Base-by-base conservation (phyloP, 2,113 vertebrate genomes). In the Hucho hucho region DNA sequence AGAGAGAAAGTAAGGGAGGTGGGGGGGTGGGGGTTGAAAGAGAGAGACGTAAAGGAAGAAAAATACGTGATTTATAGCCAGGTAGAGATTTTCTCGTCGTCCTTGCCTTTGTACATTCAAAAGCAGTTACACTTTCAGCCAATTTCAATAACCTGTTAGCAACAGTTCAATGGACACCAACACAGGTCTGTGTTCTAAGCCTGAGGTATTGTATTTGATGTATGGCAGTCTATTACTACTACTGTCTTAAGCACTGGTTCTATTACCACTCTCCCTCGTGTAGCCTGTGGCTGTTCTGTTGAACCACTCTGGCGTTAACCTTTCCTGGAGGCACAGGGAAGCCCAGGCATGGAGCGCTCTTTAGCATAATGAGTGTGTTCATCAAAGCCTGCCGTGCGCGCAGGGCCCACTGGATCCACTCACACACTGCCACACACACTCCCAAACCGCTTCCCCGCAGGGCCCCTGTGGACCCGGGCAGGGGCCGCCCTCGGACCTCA, bases 341-440 rank as follows among this genome's bases (percentile, higher is more conserved):
- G 84, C 86, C 85, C 89, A 81, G 88, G 93, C 91, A 94, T 94
- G 94, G 90, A 84, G 87, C 89, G 64, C 86, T 91, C 86, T 93
- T 93, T 93, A 92, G 91, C 85, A 93, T 95, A 96, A 97, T 96
- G 94, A 94, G 91, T 88, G 81, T 73, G 92, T 95, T 94, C 92
- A 95, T 94, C 93, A 94, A 95, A 93, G 91, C 84, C 85, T 79
- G 77, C 84, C 26, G 77, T 79, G 79, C 88, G 86, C 89, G 0
- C 37, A 43, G 37, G 9, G 37, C 37, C 80, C 73, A 87, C 84
- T 71, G 78, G 83, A 84, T 81, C 77, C 83, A 69, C 87, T 86
- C 70, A 64, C 71, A 67, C 74, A 89, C 75, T 72, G 80, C 78
- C 79, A 75, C 80, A 70, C 64, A 72, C 24, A 66, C 66, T 72